These are phyloP conservation scores for Nicator chloris DNA, from an alignment of 2,113 vertebrate species.

Conservation along the genomic window DNA sequence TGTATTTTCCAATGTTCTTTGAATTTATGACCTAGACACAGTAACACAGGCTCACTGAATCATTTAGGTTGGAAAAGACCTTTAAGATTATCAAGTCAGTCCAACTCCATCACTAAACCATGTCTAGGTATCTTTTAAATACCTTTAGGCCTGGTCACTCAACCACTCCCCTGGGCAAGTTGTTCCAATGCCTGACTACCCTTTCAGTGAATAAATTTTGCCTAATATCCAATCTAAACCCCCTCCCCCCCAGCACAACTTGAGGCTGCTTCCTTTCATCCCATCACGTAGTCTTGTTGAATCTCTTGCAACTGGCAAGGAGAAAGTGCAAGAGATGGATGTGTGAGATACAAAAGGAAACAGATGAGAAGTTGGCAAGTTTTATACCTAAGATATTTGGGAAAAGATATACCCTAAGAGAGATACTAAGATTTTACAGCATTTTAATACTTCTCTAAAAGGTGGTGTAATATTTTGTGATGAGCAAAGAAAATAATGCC, in stretches of 20 bases:
- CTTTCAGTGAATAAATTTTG: background rate
- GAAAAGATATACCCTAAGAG: background rate
- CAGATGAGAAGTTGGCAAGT: background rate
- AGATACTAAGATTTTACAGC: background rate
- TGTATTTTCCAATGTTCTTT: background rate
- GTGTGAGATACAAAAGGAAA: background rate
- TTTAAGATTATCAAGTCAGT: background rate
- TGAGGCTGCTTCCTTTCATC: background rate
- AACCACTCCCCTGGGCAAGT: background rate
- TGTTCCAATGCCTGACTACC: background rate
- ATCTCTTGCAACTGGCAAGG: background rate
- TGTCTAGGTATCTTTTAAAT: background rate
- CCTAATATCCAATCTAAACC: background rate
- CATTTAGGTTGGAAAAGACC: background rate
- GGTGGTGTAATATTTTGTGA: background rate
- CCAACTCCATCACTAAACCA: background rate
- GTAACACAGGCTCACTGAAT: background rate
- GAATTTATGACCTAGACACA: background rate
- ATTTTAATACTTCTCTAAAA: background rate
- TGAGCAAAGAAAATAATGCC: background rate
- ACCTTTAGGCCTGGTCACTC: background rate
- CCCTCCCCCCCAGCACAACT: background rate
- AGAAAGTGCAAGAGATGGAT: background rate
- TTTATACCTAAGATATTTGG: background rate
- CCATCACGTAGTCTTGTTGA: background rate